phyloP scores from a whole-genome alignment of 2,888 invertebrate species.

The Cartodere bifasciata region DNA sequence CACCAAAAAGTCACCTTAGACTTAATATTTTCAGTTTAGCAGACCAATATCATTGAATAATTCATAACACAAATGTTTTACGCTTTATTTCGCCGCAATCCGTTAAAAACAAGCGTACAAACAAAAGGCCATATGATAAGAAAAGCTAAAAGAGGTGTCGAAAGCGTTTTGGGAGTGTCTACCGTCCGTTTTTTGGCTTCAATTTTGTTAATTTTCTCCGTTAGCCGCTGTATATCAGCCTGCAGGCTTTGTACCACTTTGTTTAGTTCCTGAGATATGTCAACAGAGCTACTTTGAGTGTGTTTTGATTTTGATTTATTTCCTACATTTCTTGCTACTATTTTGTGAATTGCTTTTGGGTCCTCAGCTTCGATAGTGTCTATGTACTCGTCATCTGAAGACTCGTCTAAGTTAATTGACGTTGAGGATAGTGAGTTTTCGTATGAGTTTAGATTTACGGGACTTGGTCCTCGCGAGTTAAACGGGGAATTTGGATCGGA shows the following conservation, averaged over 20 bases:
- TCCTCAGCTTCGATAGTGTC: slow-evolving; percentile 58
- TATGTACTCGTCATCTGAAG: slow-evolving; percentile 63
- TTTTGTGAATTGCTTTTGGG: too few species aligned
- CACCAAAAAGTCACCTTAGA: too few species aligned
- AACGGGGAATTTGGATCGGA: slow-evolving; percentile 58
- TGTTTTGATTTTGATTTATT: too few species aligned
- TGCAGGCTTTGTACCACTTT: slow-evolving; percentile 37
- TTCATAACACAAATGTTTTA: too few species aligned
- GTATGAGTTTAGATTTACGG: slow-evolving; percentile 40
- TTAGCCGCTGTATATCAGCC: slow-evolving; percentile 37
- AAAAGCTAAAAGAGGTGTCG: slow-evolving; percentile 41
- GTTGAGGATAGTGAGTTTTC: too few species aligned
- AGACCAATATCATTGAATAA: too few species aligned
- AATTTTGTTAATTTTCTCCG: slow-evolving; percentile 33
- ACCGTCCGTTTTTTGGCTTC: slow-evolving; percentile 24
- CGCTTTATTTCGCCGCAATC: slow-evolving; percentile 18
- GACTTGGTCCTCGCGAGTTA: slow-evolving; percentile 58
- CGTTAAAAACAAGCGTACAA: slow-evolving; percentile 33
- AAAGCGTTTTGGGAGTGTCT: slow-evolving; percentile 18
- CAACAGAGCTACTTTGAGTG: too few species aligned
- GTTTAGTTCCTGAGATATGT: slow-evolving; percentile 38
- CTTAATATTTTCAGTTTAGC: too few species aligned
- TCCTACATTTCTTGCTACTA: too few species aligned
- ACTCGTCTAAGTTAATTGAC: slow-evolving; percentile 21
- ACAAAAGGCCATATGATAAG: slow-evolving; percentile 56